Evolutionary conservation across 2,113 vertebrate species (phyloP), one percentile per base, ranked within the genome.

Genomic region (Scatophagus argus): DNA sequence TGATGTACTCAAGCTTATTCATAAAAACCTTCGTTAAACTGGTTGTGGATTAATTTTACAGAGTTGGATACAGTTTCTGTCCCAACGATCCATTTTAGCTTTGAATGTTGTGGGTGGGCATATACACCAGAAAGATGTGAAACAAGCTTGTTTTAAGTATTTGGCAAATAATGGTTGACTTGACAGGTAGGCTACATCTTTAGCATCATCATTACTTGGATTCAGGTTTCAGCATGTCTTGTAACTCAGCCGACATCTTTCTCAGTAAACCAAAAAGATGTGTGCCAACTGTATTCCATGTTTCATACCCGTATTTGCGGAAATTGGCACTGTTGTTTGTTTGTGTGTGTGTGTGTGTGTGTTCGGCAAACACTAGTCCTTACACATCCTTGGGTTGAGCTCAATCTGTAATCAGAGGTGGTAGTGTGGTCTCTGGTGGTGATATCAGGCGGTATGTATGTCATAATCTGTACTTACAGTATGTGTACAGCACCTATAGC

Each of bases 211-310:
- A 7, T 31, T 5, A 19, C 11, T 41, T 54, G 19, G 1, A 38
- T 69, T 83, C 72, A 41, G 43, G 71, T 77, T 85, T 65, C 55
- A 5, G 32, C 77, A 29, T 44, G 43, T 75, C 43, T 46, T 3
- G 3, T 17, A n/a, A 41, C 29, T 2, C 29, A 17, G 11, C 43
- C 2, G 1, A 21, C n/a, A 8, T n/a, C 12, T 59, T 36, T n/a
- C 39, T 9, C 23, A 34, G 21, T 6, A 54, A 73, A 39, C 0
- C 0, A 19, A 6, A 2, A 19, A 4, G 21, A 14, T 43, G 8
- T 0, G 0, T 29, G 66, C 39, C 29, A 62, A 9, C 47, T 32
- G 8, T 27, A 3, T 27, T 39, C 9, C 27, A 29, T 1, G 2
- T 52, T 25, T 52, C 6, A 8, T 11, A 44, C 41, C 16, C 44